A percentile compares a stretch with the other conserved stretches of the same genome.
Evolutionary conservation across 2,113 vertebrate species (phyloP).

Genomic region (Paraplagusia blochii): DNA sequence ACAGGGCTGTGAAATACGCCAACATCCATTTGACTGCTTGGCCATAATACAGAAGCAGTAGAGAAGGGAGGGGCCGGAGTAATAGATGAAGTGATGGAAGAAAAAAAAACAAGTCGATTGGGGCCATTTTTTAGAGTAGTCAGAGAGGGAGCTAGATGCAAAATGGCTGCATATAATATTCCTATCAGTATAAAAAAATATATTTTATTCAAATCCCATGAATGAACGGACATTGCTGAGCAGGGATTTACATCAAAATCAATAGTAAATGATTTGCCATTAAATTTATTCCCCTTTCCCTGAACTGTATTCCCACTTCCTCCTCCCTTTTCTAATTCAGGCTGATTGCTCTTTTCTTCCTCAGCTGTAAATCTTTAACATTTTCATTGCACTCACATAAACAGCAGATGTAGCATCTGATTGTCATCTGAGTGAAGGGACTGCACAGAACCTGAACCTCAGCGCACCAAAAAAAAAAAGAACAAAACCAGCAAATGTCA

Average conservation of each 20-base stretch:
- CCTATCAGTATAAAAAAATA: slow-evolving; percentile 40
- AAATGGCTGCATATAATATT: slow-evolving; percentile 34
- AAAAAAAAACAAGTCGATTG: slow-evolving; percentile 23
- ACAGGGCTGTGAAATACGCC: slow-evolving; percentile 63
- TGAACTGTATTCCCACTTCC: slow-evolving; percentile 46
- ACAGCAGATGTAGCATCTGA: slow-evolving; percentile 4
- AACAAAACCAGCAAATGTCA: too few species aligned
- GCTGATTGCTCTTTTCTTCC: slow-evolving; percentile 53
- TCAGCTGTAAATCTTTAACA: slow-evolving; percentile 50
- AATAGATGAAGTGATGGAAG: slow-evolving; percentile 20
- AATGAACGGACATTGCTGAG: slow-evolving; percentile 21
- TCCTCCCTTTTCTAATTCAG: slow-evolving; percentile 50
- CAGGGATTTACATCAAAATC: slow-evolving; percentile 64
- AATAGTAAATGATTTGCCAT: slow-evolving; percentile 61
- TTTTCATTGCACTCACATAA: slow-evolving; percentile 17
- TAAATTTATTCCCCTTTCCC: slow-evolving; percentile 58
- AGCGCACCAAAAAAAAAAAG: too few species aligned
- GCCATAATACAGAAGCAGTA: slow-evolving; percentile 53
- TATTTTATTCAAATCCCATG: slow-evolving; percentile 32
- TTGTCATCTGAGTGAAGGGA: too few species aligned
- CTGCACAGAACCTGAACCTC: too few species aligned
- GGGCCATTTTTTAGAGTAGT: not conserved
- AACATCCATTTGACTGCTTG: slow-evolving; percentile 72
- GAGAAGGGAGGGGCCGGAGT: slow-evolving; percentile 31
- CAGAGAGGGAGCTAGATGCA: slow-evolving; percentile 8